Percentiles rank a stretch among this genome's conserved stretches.
These are phyloP conservation scores for Netelia fuscicornis DNA, from an alignment of 2,888 invertebrate genomes.

Conservation along the genomic window DNA sequence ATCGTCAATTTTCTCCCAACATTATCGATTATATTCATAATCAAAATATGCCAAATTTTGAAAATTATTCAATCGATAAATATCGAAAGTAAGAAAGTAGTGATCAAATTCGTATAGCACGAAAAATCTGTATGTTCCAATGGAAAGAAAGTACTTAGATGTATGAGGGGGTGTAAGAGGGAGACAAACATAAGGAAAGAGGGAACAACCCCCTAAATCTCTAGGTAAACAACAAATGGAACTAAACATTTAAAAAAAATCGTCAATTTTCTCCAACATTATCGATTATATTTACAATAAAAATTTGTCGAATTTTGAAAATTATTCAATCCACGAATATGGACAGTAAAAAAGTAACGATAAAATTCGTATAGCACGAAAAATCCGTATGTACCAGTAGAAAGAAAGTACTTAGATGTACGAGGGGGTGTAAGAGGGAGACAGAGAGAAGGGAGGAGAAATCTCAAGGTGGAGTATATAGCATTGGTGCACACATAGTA, in stretches of 20 bases:
- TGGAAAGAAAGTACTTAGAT: constrained; percentile 2
- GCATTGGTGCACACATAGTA: constrained; percentile 76
- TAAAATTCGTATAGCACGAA: not conserved
- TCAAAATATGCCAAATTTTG: too few species aligned
- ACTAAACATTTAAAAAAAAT: too few species aligned
- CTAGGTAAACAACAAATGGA: too few species aligned
- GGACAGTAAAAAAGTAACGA: too few species aligned
- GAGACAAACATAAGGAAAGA: constrained; percentile 57
- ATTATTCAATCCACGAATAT: too few species aligned
- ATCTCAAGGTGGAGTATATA: constrained; percentile 73
- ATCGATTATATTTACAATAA: too few species aligned
- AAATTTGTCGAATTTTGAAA: too few species aligned
- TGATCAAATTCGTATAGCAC: not conserved
- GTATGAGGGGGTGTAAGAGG: not conserved
- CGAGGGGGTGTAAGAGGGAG: not conserved
- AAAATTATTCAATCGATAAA: too few species aligned
- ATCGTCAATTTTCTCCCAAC: too few species aligned
- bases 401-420: constrained; percentile 12
- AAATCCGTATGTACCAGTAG: not conserved
- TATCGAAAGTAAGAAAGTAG: too few species aligned
- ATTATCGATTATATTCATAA: too few species aligned
- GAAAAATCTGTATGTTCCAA: not conserved
- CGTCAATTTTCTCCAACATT: too few species aligned
- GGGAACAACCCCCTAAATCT: not conserved
- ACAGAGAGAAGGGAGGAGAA: constrained; percentile 68